Evolutionary conservation across 2,113 vertebrate genomes (phyloP).

Genomic region (Semicossyphus pulcher): DNA sequence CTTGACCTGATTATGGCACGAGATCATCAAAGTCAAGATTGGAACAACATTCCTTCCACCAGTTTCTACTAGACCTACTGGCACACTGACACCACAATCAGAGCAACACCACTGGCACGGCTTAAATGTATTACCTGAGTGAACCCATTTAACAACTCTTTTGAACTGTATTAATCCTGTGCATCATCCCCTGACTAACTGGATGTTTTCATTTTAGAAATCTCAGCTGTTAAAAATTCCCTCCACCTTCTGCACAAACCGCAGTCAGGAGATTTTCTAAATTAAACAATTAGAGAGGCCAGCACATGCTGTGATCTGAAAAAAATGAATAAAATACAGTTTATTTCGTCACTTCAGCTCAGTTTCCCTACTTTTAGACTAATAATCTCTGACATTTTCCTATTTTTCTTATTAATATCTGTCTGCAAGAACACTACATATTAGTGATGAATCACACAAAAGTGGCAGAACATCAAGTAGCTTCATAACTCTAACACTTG

Average conservation of each 20-base stretch:
- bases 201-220: slow-evolving; percentile 4
- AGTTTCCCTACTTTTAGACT: slow-evolving; percentile 14
- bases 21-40: background rate
- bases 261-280: slow-evolving; percentile 15
- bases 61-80: no score
- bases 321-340: slow-evolving; percentile 29
- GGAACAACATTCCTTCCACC: no score
- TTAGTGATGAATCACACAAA: slow-evolving; percentile 35
- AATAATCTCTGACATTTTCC: slow-evolving; percentile 22
- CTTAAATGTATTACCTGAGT: background rate
- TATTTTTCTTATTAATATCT: slow-evolving; percentile 32
- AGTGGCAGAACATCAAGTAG: slow-evolving; percentile 10
- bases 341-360: slow-evolving; percentile 21
- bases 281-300: slow-evolving; percentile 6
- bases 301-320: slow-evolving; percentile 9
- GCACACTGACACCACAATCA: no score
- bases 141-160: background rate
- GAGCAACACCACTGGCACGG: no score
- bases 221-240: slow-evolving; percentile 22
- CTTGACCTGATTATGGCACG: background rate
- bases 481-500: slow-evolving; percentile 21
- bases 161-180: slow-evolving; percentile 1
- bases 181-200: background rate
- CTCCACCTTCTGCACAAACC: slow-evolving; percentile 27
- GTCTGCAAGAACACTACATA: slow-evolving; percentile 4